Percentiles rank a stretch among this genome's conserved stretches.
Evolutionary conservation across 2,888 invertebrate genomes (phyloP).

Genomic region (Limulus polyphemus): DNA sequence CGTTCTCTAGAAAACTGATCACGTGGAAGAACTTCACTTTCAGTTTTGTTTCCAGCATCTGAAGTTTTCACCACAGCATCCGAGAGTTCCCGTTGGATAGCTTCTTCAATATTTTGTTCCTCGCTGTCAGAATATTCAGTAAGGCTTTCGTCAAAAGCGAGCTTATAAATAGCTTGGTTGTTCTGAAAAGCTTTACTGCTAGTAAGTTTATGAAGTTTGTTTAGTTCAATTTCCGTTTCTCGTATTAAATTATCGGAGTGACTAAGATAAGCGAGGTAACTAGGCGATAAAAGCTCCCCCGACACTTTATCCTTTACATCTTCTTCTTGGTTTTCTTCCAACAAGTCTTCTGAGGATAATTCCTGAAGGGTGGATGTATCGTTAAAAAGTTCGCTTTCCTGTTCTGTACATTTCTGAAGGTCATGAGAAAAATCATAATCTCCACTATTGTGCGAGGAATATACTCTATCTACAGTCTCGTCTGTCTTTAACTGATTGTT

Average conservation of each 20-base stretch:
- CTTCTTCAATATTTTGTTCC: not conserved
- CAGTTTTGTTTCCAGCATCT: not conserved
- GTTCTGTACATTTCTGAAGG: no score
- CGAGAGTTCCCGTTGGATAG: not conserved
- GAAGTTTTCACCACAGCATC: not conserved
- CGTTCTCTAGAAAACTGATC: not conserved
- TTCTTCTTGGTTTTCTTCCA: no score
- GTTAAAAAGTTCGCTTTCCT: no score
- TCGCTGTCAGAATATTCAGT: slow-evolving; percentile 9
- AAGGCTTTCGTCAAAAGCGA: slow-evolving; percentile 17
- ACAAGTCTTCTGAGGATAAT: no score
- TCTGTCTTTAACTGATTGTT: no score
- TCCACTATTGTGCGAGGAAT: no score
- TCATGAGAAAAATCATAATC: no score
- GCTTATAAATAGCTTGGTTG: slow-evolving; percentile 14
- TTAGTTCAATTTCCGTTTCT: slow-evolving; percentile 12
- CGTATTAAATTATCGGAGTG: not conserved
- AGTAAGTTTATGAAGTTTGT: slow-evolving; percentile 3
- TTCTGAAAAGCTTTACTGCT: not conserved
- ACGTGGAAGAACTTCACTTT: not conserved
- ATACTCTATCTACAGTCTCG: no score
- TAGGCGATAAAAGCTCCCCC: not conserved
- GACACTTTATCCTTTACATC: no score
- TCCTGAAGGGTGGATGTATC: no score
- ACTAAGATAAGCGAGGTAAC: not conserved